Evolutionary conservation across 2,113 vertebrate genomes (phyloP).

Genomic region (Sander lucioperca): DNA sequence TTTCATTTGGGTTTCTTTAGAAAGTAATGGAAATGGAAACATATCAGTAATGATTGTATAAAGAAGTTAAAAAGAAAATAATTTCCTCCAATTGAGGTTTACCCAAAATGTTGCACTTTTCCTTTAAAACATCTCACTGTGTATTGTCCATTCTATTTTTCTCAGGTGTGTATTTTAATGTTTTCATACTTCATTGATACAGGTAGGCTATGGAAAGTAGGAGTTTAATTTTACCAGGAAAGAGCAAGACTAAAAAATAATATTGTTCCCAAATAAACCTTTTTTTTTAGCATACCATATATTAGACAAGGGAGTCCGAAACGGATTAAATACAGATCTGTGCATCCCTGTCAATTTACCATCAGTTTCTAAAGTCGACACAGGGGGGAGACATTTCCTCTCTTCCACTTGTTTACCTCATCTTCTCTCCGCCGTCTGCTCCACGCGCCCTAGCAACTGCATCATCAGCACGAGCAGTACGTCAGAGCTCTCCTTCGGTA

Average conservation of each 20-base stretch:
- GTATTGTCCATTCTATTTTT: not conserved
- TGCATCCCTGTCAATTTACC: not conserved
- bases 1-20: not conserved
- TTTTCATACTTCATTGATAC: not conserved
- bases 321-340: not conserved
- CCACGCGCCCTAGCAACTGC: conserved; percentile 83
- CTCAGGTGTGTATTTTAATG: not conserved
- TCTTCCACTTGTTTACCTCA: conserved; percentile 59
- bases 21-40: not conserved
- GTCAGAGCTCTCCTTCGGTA: conserved; percentile 47
- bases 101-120: not conserved
- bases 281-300: not conserved
- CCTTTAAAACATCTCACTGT: not conserved
- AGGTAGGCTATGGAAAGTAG: not conserved
- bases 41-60: not conserved
- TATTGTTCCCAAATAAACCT: no score
- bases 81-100: not conserved
- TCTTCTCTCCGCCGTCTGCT: conserved; percentile 71
- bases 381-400: conserved; percentile 55
- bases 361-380: not conserved
- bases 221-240: not conserved
- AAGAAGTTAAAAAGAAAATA: not conserved
- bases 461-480: conserved; percentile 80
- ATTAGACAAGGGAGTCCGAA: not conserved
- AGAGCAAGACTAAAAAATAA: no score